Evolutionary conservation across 2,113 vertebrate species (phyloP).

Genomic region (Alces alces): DNA sequence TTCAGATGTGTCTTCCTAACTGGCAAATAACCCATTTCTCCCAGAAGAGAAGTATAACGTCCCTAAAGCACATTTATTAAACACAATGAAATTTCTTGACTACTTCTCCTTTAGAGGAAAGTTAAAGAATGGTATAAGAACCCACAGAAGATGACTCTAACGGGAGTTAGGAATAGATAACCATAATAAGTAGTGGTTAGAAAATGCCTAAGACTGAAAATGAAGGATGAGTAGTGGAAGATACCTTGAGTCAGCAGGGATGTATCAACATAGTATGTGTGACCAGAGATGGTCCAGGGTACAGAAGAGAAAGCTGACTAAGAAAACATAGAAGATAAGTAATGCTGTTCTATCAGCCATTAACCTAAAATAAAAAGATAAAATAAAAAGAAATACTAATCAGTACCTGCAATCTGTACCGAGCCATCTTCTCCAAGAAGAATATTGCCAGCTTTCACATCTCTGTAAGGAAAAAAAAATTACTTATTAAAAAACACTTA

Average conservation of each 20-base stretch:
- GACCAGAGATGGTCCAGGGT: not conserved
- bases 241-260: not conserved
- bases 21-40: not conserved
- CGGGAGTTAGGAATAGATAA: not conserved
- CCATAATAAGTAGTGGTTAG: not conserved
- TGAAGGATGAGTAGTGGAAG: not conserved
- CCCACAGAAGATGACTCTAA: not conserved
- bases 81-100: not conserved
- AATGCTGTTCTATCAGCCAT: not conserved
- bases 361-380: not conserved
- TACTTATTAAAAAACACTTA: slow-evolving; percentile 15
- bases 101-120: not conserved
- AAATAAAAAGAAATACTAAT: not conserved
- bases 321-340: not conserved
- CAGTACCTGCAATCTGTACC: slow-evolving; percentile 95
- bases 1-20: not conserved
- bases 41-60: not conserved
- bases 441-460: slow-evolving; percentile 98
- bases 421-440: slow-evolving; percentile 96
- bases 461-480: slow-evolving; percentile 82
- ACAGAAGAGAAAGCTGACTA: not conserved
- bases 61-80: not conserved
- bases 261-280: not conserved
- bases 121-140: not conserved
- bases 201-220: not conserved